Percentiles rank a stretch among this genome's conserved stretches.
Conservation (phyloP, 1,140 invertebrate genomes). For the Fragariocoptes setiger region DNA sequence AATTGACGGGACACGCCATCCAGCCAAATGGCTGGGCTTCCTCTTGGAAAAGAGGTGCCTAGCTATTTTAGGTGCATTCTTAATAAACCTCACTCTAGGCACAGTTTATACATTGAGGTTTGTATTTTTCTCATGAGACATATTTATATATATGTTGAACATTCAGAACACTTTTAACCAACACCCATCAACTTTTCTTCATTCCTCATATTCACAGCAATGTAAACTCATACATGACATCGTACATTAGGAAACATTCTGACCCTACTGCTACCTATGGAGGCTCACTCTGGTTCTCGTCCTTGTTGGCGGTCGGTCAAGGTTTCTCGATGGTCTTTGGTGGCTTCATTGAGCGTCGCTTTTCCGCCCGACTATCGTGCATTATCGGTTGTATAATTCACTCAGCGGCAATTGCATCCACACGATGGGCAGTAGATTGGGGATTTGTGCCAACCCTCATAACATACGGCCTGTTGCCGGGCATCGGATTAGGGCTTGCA, state of each 20-base stretch:
- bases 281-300: conserved; percentile 6
- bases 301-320: conserved; percentile 1
- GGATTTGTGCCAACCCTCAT: background rate
- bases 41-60: background rate
- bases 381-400: background rate
- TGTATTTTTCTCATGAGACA: no score
- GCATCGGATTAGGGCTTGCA: conserved; percentile 1
- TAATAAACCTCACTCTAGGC: background rate
- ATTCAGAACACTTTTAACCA: no score
- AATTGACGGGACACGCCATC: no score
- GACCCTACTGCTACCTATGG: conserved; percentile 7
- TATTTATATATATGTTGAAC: no score
- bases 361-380: background rate
- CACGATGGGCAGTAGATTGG: background rate
- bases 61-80: background rate
- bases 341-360: conserved; percentile 2
- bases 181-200: no score
- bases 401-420: background rate
- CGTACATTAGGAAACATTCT: conserved; percentile 7
- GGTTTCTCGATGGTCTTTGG: conserved; percentile 4
- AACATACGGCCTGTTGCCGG: conserved; percentile 2
- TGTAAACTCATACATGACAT: conserved; percentile 8
- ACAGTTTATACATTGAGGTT: background rate
- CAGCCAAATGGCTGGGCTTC: background rate
- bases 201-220: conserved; percentile 4